Evolutionary conservation across 1,140 invertebrate genomes (phyloP), one percentile per base, ranked within the genome.

Genomic region (Hydropsyche tenuis): DNA sequence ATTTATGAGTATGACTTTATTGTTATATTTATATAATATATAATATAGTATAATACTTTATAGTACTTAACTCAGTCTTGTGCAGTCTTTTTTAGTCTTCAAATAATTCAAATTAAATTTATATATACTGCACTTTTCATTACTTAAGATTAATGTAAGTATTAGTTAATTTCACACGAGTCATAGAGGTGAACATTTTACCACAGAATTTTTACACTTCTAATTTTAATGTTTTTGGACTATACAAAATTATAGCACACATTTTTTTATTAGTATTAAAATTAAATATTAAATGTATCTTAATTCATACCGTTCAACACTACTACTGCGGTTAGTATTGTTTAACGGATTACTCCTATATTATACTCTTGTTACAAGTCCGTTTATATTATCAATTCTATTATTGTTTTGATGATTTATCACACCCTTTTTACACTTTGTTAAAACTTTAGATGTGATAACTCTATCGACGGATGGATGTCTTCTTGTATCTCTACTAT

Each of bases 341-440:
- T 60, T 11, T 9, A 14, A 1, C 20, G 22, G 56, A 23, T 65
- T 30, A 27, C 63, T n/a, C 66, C 69, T 25, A 73, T 69, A 65
- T 73, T 71, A 75, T 53, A 77, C 76, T 70, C 72, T 73, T 11
- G 76, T 73, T 4, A 77, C 73, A 20, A 64, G 37, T 18, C 76
- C 76, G 48, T 77, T 77, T 3, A 71, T 25, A 30, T 68, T 74
- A 23, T 64, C 22, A 7, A 71, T 69, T 69, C 63, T 56, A 18
- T 75, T 73, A 56, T 77, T 77, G 45, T 77, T 77, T 23, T 69
- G 69, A 46, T 77, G 51, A n/a, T 42, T 42, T 20, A 73, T 48
- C 0, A 25, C 64, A 18, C 70, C 53, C 23, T 62, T 73, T 56
- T 77, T 77, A 20, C 66, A 73, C n/a, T 69, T 64, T 20, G 22